Conservation (phyloP, 30 jellyfish, hydroid and myxozoan species). For the Pseudorhiza aurosa region DNA sequence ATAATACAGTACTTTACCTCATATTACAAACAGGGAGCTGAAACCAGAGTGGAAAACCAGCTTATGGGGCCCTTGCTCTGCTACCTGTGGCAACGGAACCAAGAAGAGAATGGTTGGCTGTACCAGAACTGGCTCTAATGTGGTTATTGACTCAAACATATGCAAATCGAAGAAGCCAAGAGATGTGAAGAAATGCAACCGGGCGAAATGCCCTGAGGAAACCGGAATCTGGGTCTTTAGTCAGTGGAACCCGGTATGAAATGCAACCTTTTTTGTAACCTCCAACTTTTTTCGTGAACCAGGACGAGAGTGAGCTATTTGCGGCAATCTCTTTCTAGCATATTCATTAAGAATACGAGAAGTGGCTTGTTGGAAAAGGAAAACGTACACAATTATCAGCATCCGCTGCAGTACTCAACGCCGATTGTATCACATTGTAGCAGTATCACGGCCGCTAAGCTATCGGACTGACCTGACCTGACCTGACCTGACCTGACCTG, state of each 20-base stretch:
- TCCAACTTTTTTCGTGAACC: background rate
- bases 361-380: no score
- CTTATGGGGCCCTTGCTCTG: slow-evolving; percentile 53
- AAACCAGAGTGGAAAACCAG: slow-evolving; percentile 31
- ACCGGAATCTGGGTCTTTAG: slow-evolving; percentile 47
- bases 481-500: no score
- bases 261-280: background rate
- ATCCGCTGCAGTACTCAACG: no score
- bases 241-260: slow-evolving; percentile 37
- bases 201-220: slow-evolving; percentile 10
- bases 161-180: slow-evolving; percentile 48
- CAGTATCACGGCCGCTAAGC: no score
- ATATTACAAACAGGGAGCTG: slow-evolving; percentile 30
- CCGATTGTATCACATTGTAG: no score
- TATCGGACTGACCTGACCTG: no score
- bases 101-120: slow-evolving; percentile 45
- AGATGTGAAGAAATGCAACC: slow-evolving; percentile 26
- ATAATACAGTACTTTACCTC: no score
- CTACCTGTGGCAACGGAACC: slow-evolving; percentile 42
- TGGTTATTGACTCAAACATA: background rate
- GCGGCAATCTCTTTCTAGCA: no score
- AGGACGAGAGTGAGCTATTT: no score
- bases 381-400: no score
- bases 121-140: slow-evolving; percentile 18
- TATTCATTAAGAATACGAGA: no score